Conservation (phyloP, 2,113 vertebrate genomes). For the Brachypteracias leptosomus region DNA sequence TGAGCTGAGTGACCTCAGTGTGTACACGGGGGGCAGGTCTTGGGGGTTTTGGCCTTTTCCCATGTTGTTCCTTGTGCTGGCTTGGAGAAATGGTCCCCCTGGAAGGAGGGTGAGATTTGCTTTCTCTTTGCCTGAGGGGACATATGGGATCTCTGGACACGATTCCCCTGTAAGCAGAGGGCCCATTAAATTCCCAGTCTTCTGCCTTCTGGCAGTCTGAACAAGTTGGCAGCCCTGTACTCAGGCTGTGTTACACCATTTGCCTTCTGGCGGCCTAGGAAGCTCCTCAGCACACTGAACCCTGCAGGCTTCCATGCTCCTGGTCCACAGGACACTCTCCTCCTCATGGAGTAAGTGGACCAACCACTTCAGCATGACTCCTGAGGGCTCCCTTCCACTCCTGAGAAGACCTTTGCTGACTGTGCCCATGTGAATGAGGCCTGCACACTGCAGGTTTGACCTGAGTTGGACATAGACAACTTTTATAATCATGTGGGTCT, state of each 20-base stretch:
- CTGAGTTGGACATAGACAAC: too few relatives aligned
- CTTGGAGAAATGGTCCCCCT: accelerated
- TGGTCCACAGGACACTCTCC: neutral
- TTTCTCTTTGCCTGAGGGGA: neutral
- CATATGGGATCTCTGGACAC: neutral
- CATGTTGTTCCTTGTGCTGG: too few relatives aligned
- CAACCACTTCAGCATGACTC: neutral
- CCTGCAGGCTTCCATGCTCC: neutral
- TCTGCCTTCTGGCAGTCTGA: neutral
- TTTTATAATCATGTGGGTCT: too few relatives aligned
- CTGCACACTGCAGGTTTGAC: too few relatives aligned
- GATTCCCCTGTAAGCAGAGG: neutral
- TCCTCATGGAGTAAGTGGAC: accelerated
- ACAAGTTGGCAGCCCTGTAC: neutral
- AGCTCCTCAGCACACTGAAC: too few relatives aligned
- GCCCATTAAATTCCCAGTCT: too few relatives aligned
- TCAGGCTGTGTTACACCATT: neutral
- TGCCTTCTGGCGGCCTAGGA: accelerated
- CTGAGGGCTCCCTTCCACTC: neutral
- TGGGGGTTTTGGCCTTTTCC: neutral
- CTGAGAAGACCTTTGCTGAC: neutral
- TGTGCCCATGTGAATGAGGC: neutral
- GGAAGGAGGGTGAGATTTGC: too few relatives aligned
- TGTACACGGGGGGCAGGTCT: neutral
- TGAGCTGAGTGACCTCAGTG: neutral